A percentile compares a stretch with the other conserved stretches of the same genome.
phyloP scores from a whole-genome alignment of 2,888 invertebrate genomes.

The Amphipyra tragopoginis region DNA sequence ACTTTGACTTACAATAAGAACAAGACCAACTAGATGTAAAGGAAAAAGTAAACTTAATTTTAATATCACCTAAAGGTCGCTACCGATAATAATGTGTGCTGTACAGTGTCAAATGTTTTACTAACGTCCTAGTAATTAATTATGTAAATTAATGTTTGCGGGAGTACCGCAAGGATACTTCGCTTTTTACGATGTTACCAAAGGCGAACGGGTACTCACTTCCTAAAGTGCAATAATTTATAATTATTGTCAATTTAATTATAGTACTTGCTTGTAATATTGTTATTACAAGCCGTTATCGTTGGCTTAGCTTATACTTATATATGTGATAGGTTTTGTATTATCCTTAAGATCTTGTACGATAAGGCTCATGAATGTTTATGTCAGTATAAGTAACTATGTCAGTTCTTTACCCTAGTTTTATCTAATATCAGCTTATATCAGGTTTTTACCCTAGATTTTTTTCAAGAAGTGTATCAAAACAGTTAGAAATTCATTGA shows the following conservation, averaged over 20 bases:
- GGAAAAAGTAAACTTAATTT: not conserved
- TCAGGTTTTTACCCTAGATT: too few species aligned
- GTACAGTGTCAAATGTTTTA: constrained; percentile 18
- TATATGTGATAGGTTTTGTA: constrained; percentile 2
- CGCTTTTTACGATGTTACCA: constrained; percentile 44
- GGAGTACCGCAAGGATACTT: constrained; percentile 39
- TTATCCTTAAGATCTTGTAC: constrained; percentile 16
- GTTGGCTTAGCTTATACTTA: constrained; percentile 5
- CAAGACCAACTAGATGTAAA: too few species aligned
- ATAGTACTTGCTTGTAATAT: constrained; percentile 11
- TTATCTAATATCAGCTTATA: too few species aligned
- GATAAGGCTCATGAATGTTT: too few species aligned
- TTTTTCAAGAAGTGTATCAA: too few species aligned
- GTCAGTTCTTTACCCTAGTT: too few species aligned
- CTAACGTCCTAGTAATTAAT: constrained; percentile 30
- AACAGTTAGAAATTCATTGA: too few species aligned
- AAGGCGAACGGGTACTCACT: constrained; percentile 44
- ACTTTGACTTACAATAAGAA: too few species aligned
- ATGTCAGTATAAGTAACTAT: too few species aligned
- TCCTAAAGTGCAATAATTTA: constrained; percentile 41
- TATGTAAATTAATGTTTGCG: constrained; percentile 52
- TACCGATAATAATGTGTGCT: not conserved
- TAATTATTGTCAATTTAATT: constrained; percentile 27
- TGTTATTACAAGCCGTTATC: constrained; percentile 19
- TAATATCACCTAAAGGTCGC: constrained; percentile 6